Evolutionary conservation across 1,140 invertebrate species (phyloP), one percentile per base, ranked within the genome.

Genomic region (Drosophila novamexicana): DNA sequence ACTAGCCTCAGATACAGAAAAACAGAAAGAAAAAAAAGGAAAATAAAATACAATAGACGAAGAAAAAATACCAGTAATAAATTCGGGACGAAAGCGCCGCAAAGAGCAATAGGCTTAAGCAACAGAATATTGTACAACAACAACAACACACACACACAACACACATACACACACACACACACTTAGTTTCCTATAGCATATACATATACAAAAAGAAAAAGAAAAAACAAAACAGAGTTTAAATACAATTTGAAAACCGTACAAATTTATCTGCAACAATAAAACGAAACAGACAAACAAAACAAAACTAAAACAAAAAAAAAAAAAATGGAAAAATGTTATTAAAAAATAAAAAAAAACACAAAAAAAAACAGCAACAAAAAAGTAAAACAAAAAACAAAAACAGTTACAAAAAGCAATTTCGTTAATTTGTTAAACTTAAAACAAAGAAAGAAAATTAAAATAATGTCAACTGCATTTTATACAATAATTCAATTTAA

Each of bases 171-270:
- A 81, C 52, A 82, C 75, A 42, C 79, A 79, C 69, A 73, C 84
- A 85, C 84, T 67, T 85, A 86, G 72, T 86, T 81, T 86, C 81
- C 81, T 83, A 83, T 83, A 83, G 80, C 75, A 82, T 6, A 49
- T 74, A 77, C 68, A 79, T 56, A 68, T 22, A 54, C 36, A 59
- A 68, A 77, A 61, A 59, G 62, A 72, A 75, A 67, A 37, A 62
- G 37, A 59, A 69, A 72, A 70, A 67, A 37, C 57, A 42, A 66
- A n/a, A n/a, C n/a, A n/a, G 47, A 45, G 50, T 61, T 61, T 54
- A 75, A 63, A 79, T 72, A 76, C 59, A 79, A 72, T 75, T 77
- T 77, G 66, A 75, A 72, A 86, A 83, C 84, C 83, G 83, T 88
- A 88, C 83, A 88, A 88, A 88, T 88, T 88, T 88, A 88, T 76